A percentile compares a stretch with the other conserved stretches of the same genome.
These are phyloP conservation scores for Alsophila aescularia DNA, from an alignment of 2,888 invertebrate genomes.

Conservation along the genomic window DNA sequence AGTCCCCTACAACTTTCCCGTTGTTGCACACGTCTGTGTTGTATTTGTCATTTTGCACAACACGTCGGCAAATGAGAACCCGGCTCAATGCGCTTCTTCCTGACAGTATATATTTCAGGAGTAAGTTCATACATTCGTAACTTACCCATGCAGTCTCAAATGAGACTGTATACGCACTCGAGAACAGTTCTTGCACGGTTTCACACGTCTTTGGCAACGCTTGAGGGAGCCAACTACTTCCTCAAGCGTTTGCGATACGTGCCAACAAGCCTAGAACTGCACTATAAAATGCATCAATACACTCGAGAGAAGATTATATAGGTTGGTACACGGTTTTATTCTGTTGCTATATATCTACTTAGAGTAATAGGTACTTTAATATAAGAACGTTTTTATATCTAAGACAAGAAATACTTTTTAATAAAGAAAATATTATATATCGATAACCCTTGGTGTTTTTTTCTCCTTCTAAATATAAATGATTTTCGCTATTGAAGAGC, in stretches of 20 bases:
- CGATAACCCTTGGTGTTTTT: not conserved
- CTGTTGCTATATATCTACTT: too few relatives aligned
- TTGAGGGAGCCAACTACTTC: slow-evolving; percentile 7
- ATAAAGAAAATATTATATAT: not conserved
- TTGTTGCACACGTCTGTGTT: too few relatives aligned
- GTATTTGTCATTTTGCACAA: too few relatives aligned
- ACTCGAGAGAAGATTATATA: too few relatives aligned
- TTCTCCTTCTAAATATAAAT: not conserved
- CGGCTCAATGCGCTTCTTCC: not conserved
- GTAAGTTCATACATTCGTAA: not conserved
- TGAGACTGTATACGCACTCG: slow-evolving; percentile 6
- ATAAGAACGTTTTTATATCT: too few relatives aligned
- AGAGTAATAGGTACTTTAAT: not conserved
- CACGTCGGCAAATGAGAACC: too few relatives aligned
- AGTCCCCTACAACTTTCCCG: too few relatives aligned
- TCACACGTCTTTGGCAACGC: slow-evolving; percentile 20
- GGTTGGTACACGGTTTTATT: too few relatives aligned
- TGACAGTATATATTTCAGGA: not conserved
- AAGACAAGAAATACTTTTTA: not conserved
- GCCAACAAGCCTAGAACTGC: not conserved
- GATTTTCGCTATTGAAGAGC: not conserved
- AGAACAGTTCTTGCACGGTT: slow-evolving; percentile 17
- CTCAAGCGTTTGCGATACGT: slow-evolving; percentile 2
- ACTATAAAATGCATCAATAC: not conserved
- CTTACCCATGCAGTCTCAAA: slow-evolving; percentile 1